Evolutionary conservation across 2,797 vertebrate species (phyloP).

Genomic region (Apogon talboti): DNA sequence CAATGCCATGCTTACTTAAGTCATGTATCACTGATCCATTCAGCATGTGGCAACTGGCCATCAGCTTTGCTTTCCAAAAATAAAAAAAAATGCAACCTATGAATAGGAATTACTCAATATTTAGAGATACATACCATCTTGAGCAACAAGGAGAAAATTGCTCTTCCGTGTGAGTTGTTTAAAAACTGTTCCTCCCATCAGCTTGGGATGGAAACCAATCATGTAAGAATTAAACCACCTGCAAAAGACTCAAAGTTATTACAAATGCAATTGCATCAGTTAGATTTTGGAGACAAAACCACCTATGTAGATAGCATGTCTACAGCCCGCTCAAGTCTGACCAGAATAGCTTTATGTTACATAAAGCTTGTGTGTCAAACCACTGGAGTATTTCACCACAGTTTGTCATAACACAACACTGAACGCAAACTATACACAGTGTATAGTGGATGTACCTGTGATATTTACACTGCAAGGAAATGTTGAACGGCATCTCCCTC

Average conservation of each 20-base stretch:
- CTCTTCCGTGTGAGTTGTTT: conserved; percentile 43
- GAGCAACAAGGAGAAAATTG: conserved; percentile 32
- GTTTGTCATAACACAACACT: too few relatives aligned
- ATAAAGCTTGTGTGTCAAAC: too few relatives aligned
- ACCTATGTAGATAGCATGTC: too few relatives aligned
- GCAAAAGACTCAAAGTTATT: conserved; percentile 8
- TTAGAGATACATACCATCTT: conserved; percentile 70
- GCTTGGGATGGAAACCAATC: conserved; percentile 58
- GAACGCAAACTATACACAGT: neutral
- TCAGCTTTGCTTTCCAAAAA: neutral
- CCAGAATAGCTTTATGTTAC: too few relatives aligned
- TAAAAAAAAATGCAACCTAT: neutral
- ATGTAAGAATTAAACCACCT: conserved; percentile 71
- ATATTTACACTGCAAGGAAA: conserved; percentile 69
- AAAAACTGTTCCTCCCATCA: conserved; percentile 43
- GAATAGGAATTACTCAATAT: accelerated
- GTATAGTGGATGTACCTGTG: conserved; percentile 61
- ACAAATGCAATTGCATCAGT: neutral
- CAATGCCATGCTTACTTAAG: too few relatives aligned
- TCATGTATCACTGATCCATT: too few relatives aligned
- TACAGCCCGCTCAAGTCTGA: too few relatives aligned
- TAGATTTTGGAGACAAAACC: too few relatives aligned
- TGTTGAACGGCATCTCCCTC: conserved; percentile 63
- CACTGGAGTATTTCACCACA: too few relatives aligned
- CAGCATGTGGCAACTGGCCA: neutral